phyloP scores from a whole-genome alignment of 2,888 invertebrate genomes.

The Melinaea marsaeus region DNA sequence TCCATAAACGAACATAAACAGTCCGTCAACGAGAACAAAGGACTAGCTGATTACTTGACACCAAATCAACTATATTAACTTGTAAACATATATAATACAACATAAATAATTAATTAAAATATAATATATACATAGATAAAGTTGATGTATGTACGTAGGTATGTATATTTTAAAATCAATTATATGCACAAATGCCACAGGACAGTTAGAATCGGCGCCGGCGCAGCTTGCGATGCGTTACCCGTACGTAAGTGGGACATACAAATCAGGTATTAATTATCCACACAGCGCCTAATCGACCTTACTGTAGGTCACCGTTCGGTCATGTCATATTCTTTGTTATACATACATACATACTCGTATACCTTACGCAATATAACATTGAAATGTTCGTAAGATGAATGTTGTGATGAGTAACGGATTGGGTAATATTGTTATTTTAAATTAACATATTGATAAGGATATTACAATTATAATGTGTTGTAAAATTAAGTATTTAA shows the following conservation, averaged over 20 bases:
- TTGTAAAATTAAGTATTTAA: no score
- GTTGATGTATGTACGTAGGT: conserved; percentile 14
- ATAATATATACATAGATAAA: conserved; percentile 8
- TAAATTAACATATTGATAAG: not conserved
- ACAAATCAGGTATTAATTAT: conserved; percentile 72
- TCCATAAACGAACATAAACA: conserved; percentile 8
- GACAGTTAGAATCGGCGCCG: conserved; percentile 75
- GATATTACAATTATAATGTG: not conserved
- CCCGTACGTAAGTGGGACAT: conserved; percentile 73
- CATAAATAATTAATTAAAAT: conserved; percentile 5
- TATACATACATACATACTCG: not conserved
- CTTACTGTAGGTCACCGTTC: conserved; percentile 44
- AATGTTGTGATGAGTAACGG: not conserved
- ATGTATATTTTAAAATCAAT: conserved; percentile 31
- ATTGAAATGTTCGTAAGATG: conserved; percentile 5
- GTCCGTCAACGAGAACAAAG: not conserved
- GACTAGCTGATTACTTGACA: not conserved
- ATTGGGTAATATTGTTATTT: conserved; percentile 4
- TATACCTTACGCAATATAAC: not conserved
- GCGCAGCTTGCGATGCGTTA: conserved; percentile 65
- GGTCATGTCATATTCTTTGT: conserved; percentile 25
- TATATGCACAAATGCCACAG: conserved; percentile 59
- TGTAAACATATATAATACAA: not conserved
- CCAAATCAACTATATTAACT: not conserved
- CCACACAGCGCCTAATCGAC: conserved; percentile 57